phyloP scores from a whole-genome alignment of 2,888 invertebrate species.

The Drosophila imparisetae region DNA sequence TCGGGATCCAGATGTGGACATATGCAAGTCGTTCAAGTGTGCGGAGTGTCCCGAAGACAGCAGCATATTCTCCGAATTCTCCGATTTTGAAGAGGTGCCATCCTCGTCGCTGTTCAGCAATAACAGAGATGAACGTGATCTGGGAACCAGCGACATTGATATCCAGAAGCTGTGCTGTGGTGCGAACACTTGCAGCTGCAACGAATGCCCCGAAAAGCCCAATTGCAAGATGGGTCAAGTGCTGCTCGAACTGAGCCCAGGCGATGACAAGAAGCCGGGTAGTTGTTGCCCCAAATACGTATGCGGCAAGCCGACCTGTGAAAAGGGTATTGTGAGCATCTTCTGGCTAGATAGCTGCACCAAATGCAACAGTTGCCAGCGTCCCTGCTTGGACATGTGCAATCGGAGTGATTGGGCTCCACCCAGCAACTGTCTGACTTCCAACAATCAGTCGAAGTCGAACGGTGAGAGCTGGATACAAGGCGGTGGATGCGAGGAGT shows the following conservation, averaged over 20 bases:
- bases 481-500: slow-evolving; percentile 67
- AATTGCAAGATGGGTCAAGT: slow-evolving; percentile 59
- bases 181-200: slow-evolving; percentile 71
- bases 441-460: slow-evolving; percentile 48
- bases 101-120: neutral
- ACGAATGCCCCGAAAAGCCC: slow-evolving; percentile 57
- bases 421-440: slow-evolving; percentile 45
- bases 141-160: neutral
- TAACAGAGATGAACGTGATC: slow-evolving; percentile 23
- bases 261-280: slow-evolving; percentile 70
- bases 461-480: slow-evolving; percentile 74
- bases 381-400: slow-evolving; percentile 26
- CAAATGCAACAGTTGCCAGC: slow-evolving; percentile 66
- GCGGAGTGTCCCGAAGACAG: slow-evolving; percentile 44
- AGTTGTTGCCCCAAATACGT: slow-evolving; percentile 85
- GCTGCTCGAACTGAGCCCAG: slow-evolving; percentile 61
- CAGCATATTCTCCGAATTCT: slow-evolving; percentile 3
- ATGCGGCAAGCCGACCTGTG: slow-evolving; percentile 80
- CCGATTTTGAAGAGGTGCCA: slow-evolving; percentile 4
- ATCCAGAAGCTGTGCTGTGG: slow-evolving; percentile 67
- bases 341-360: slow-evolving; percentile 60
- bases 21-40: slow-evolving; percentile 27
- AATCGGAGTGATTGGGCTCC: slow-evolving; percentile 11
- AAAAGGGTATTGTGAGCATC: slow-evolving; percentile 49
- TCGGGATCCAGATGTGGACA: slow-evolving; percentile 22